Base-by-base conservation (phyloP, 2,113 vertebrate species). In the Pan paniscus region DNA sequence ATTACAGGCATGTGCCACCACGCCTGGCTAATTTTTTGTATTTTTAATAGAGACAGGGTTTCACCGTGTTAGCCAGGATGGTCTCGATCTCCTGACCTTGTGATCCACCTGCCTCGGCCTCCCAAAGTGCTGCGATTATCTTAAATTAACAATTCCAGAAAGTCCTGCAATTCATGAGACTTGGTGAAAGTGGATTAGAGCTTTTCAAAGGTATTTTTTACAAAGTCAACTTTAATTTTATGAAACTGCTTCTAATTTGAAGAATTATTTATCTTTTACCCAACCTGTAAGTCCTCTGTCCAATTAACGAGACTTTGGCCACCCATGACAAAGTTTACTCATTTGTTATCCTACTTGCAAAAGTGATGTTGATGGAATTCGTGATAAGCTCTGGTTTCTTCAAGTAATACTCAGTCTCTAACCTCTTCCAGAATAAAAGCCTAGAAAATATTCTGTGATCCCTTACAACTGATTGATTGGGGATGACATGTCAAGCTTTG, bases 381-480 rank as follows among this genome's bases (percentile, higher is more conserved):
- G 88, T 98, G 96, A 0, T 96, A 96, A 97, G 55, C 48, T 92
- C 89, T 89, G 75, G 43, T 96, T 79, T 97, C 97, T 96, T 88
- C 70, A 84, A 95, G 90, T 4, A 25, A 96, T 59, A 22, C 1
- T 17, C 52, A 80, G 40, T 96, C 79, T 90, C 92, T 81, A 96
- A 61, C 14, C 38, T 97, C 3, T 1, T 94, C 86, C 87, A 90
- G 1, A 89, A 97, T 14, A 88, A 91, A 98, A 98, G 97, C 96
- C 98, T 96, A 97, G 95, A 97, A 97, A n/a, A 2, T 93, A 89
- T 64, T 80, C 94, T 97, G 94, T 85, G 92, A 93, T 78, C 83
- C 78, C 72, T 83, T 96, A 93, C 93, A 92, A 46, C 64, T 95
- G 97, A 98, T 96, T 97, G 97, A 98, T 97, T 97, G 95, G 96